These are phyloP conservation scores for Eupithecia subumbrata DNA, from an alignment of 2,888 invertebrate genomes.

Conservation along the genomic window DNA sequence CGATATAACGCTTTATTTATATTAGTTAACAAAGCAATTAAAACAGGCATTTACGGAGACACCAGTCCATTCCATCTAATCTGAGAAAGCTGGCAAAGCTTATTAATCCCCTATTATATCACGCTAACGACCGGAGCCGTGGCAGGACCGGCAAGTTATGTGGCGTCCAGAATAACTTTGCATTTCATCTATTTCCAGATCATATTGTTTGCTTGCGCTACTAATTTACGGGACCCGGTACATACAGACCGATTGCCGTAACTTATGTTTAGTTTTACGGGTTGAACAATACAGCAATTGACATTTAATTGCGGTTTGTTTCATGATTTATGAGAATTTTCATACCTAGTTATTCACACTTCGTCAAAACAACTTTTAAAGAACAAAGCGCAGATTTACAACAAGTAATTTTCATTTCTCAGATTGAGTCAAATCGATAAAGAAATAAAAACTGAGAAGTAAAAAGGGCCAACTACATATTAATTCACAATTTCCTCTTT, in stretches of 20 bases:
- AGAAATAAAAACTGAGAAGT: background rate
- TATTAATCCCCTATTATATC: slow-evolving; percentile 56
- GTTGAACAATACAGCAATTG: slow-evolving; percentile 72
- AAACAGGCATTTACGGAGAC: slow-evolving; percentile 22
- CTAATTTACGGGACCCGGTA: slow-evolving; percentile 55
- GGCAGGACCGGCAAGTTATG: slow-evolving; percentile 28
- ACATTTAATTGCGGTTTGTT: slow-evolving; percentile 54
- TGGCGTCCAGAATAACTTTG: slow-evolving; percentile 56
- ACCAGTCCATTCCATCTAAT: slow-evolving; percentile 43
- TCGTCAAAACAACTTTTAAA: slow-evolving; percentile 25
- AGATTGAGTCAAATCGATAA: background rate
- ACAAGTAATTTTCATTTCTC: background rate
- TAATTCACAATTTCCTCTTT: no score
- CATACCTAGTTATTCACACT: slow-evolving; percentile 6
- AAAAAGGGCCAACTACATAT: background rate
- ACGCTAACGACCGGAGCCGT: slow-evolving; percentile 45
- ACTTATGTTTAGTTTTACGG: slow-evolving; percentile 19
- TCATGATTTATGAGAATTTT: slow-evolving; percentile 29
- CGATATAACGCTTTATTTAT: slow-evolving; percentile 65
- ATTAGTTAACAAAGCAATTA: slow-evolving; percentile 38
- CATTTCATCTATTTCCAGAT: slow-evolving; percentile 64
- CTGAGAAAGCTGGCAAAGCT: slow-evolving; percentile 51
- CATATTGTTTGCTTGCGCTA: slow-evolving; percentile 67
- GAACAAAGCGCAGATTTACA: slow-evolving; percentile 8
- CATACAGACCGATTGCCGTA: slow-evolving; percentile 7